A percentile compares a stretch with the other conserved stretches of the same genome.
phyloP scores from a whole-genome alignment of 2,888 invertebrate species.

The Tetragonula carbonaria region DNA sequence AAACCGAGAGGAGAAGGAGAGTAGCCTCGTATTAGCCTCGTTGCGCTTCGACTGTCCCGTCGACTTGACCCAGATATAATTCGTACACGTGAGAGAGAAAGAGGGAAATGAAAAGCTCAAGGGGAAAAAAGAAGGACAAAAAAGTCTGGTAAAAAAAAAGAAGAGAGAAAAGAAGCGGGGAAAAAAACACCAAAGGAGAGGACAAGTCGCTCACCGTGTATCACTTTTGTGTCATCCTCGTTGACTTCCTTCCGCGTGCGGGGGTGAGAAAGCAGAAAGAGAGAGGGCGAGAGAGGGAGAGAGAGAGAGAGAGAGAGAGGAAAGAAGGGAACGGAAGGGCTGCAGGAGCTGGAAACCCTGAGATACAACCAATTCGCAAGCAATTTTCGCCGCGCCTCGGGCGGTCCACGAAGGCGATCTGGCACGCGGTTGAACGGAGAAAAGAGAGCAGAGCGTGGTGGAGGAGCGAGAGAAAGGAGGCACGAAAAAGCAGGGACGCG shows the following conservation, averaged over 20 bases:
- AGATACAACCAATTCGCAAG: slow-evolving; percentile 81
- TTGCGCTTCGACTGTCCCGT: too few relatives aligned
- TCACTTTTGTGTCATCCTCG: slow-evolving; percentile 72
- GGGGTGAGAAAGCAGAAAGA: background rate
- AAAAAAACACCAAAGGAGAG: background rate
- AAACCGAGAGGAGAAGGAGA: background rate
- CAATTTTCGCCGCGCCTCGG: slow-evolving; percentile 79
- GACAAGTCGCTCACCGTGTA: slow-evolving; percentile 46
- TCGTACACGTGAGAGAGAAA: too few relatives aligned
- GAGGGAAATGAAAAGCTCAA: too few relatives aligned
- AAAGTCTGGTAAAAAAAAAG: too few relatives aligned
- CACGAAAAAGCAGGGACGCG: slow-evolving; percentile 42
- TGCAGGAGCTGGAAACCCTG: slow-evolving; percentile 73
- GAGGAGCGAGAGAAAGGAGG: slow-evolving; percentile 4
- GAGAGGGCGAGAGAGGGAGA: too few relatives aligned
- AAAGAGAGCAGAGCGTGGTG: slow-evolving; percentile 34
- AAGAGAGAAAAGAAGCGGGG: too few relatives aligned
- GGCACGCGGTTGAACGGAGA: slow-evolving; percentile 41
- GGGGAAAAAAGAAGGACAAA: too few relatives aligned
- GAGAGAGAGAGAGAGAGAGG: background rate
- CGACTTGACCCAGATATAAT: too few relatives aligned
- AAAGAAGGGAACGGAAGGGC: slow-evolving; percentile 48
- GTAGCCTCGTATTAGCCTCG: too few relatives aligned
- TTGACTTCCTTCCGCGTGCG: slow-evolving; percentile 69
- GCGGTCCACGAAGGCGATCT: slow-evolving; percentile 69